Evolutionary conservation across 2,113 vertebrate species (phyloP), one percentile per base, ranked within the genome.

Genomic region (Centropus unirufus): DNA sequence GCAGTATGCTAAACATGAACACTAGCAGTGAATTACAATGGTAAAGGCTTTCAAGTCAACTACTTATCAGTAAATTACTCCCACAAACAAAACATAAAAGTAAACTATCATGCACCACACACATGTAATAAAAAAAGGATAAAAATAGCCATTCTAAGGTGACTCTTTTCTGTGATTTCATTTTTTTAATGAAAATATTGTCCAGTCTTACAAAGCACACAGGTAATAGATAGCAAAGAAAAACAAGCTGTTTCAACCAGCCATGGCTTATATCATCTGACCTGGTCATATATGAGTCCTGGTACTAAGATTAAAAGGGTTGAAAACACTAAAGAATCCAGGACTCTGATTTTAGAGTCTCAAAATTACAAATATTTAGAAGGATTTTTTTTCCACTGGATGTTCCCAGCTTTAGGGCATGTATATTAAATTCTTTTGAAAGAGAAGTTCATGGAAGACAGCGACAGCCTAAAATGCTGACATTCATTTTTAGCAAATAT

Each of bases 91-190:
- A 78, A 36, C 3, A 36, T 49, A 69, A 72, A 92, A 74, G 46
- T 16, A 76, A 75, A 6, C 11, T 24, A 46, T 2, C 4, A 34
- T 14, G 22, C 13, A 24, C 0, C 0, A 49, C 58, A 42, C 22
- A 7, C 2, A 20, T 13, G 12, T 17, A 42, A 76, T 55, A 58
- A 70, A 77, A 68, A 69, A 39, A 36, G 7, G 7, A 10, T 36
- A 84, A 69, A 24, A 6, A 14, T 27, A 67, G 40, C 4, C 9
- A 23, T 68, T 87, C 34, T 27, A 57, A 63, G 39, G 42, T 4
- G 5, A 63, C 23, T 39, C 4, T 64, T 69, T 64, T 39, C n/a
- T 44, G 14, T 51, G 2, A n/a, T 49, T 57, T 77, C 52, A 7
- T n/a, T 54, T 70, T 63, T 52, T 62, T 2, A 2, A 34, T 36